Conservation (phyloP, 2,888 invertebrate species). For the Theodoxus fluviatilis region DNA sequence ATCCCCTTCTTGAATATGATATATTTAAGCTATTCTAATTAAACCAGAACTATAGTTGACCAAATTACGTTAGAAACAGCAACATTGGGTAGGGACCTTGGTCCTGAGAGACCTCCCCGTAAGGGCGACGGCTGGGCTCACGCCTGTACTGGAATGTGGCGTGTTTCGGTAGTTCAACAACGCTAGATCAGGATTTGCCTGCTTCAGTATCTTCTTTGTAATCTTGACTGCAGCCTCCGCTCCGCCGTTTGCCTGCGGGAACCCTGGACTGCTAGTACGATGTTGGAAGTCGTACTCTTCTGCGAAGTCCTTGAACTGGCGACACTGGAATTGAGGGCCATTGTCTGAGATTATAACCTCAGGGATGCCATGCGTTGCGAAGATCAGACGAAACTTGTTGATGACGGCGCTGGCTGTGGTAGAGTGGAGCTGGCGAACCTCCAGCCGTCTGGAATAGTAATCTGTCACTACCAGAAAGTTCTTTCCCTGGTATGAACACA, state of each 20-base stretch:
- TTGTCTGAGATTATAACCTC: slow-evolving; percentile 15
- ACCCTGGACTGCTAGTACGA: slow-evolving; percentile 11
- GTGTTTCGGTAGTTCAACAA: slow-evolving; percentile 19
- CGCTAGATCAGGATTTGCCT: neutral
- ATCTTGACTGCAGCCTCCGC: slow-evolving; percentile 18
- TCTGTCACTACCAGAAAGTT: slow-evolving; percentile 19
- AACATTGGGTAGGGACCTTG: neutral
- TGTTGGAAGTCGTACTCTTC: slow-evolving; percentile 3
- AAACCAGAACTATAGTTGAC: too few relatives aligned
- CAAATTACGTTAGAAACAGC: too few relatives aligned
- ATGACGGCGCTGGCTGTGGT: neutral
- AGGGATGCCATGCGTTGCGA: slow-evolving; percentile 19
- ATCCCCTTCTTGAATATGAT: too few relatives aligned
- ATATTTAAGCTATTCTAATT: too few relatives aligned
- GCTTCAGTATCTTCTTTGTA: slow-evolving; percentile 2
- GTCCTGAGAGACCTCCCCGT: slow-evolving; percentile 11
- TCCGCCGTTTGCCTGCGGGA: slow-evolving; percentile 22
- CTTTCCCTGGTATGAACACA: neutral
- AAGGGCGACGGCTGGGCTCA: neutral
- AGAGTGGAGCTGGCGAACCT: neutral
- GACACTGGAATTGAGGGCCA: slow-evolving; percentile 21
- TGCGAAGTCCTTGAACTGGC: slow-evolving; percentile 11
- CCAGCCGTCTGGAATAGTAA: slow-evolving; percentile 24
- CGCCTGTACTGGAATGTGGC: slow-evolving; percentile 20
- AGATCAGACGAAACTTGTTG: neutral